Conservation (phyloP, 2,113 vertebrate genomes). For the Protobothrops flavoviridis region DNA sequence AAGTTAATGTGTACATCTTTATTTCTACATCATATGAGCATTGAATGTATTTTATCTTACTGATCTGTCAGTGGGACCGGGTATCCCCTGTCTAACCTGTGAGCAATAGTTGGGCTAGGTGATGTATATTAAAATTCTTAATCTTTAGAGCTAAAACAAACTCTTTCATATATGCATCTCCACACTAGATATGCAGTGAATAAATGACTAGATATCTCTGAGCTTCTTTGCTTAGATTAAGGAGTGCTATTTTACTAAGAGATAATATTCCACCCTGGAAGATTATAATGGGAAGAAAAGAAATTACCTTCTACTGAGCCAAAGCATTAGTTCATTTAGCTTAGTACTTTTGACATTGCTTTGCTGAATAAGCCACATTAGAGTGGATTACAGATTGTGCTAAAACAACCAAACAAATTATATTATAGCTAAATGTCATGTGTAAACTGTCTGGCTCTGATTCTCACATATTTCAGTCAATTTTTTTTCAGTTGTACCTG, state of each 20-base stretch:
- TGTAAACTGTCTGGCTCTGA: neutral
- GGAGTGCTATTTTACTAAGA: neutral
- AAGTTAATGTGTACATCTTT: neutral
- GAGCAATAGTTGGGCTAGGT: neutral
- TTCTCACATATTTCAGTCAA: neutral
- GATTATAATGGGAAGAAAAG: neutral
- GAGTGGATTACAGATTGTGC: neutral
- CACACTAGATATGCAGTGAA: neutral
- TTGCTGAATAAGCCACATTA: neutral
- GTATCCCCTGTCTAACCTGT: neutral
- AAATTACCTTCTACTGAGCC: neutral
- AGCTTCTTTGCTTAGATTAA: neutral
- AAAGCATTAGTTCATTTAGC: neutral
- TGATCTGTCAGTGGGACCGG: neutral
- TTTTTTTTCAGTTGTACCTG: neutral
- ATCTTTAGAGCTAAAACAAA: neutral
- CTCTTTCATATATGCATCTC: neutral
- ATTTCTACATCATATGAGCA: neutral
- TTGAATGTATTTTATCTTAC: neutral
- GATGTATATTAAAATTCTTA: neutral
- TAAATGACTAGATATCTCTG: neutral
- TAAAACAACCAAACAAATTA: neutral
- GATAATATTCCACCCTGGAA: neutral
- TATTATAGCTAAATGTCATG: neutral
- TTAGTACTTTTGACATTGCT: neutral